Evolutionary conservation across 2,113 vertebrate genomes (phyloP), one percentile per base, ranked within the genome.

Genomic region (Pelvicachromis taeniatus): DNA sequence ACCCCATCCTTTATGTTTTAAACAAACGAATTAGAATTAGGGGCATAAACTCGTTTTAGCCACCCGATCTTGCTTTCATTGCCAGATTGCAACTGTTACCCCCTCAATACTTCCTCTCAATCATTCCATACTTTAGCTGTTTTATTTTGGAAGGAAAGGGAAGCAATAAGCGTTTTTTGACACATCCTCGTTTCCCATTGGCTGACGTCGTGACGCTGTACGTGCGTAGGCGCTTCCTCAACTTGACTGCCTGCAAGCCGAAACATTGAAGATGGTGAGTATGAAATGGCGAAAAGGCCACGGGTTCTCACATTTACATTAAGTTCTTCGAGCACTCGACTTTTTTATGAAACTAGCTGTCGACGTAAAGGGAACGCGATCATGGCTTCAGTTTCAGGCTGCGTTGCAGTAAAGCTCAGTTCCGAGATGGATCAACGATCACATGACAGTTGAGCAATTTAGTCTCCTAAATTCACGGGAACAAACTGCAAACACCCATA

Each of bases 241-340:
- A 90, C 73, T 87, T 87, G 87, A 58, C 54, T 58, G 54, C 82
- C 77, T 91, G 83, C 81, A 56, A 73, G 83, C 91, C 88, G 91
- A 90, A 86, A 88, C 92, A 92, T 92, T 92, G 83, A 96, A 94
- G 87, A 96, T 96, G 95, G 95, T 96, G 88, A 95, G 95, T 94
- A 89, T 77, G 83, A 93, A 94, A 91, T 61, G 88, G 85, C 85
- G 77, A 82, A 82, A 88, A 84, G 55, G 56, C 17, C 53, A 16
- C 63, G 2, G 21, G 80, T 91, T 85, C 1, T 2, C 17, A 2
- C 11, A 26, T 80, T 81, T 11, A 12, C 8, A 53, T 29, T 4
- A 2, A 3, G 7, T 8, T 4, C 63, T 52, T 82, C 6, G 19
- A 38, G 9, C 29, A 1, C 17, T 12, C 29, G 26, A 8, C 10